Evolutionary conservation across 1,140 invertebrate genomes (phyloP).

Genomic region (Linepithema humile): DNA sequence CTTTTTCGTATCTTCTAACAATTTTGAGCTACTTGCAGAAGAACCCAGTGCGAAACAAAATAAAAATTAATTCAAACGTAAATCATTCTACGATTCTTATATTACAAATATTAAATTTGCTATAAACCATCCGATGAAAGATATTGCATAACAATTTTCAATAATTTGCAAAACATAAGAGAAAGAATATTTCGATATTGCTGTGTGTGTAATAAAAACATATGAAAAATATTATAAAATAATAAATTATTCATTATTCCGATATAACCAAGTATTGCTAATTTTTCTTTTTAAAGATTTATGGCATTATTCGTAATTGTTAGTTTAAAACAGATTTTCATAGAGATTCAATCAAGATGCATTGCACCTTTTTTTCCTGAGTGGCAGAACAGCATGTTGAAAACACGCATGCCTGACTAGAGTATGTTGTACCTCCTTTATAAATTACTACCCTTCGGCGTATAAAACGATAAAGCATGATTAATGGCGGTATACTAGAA

Average conservation of each 20-base stretch:
- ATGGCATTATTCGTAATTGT: conserved; percentile 55
- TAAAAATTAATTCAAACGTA: neutral
- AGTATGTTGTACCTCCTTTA: conserved; percentile 58
- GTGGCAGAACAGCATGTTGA: conserved; percentile 45
- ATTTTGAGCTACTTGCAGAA: too few species aligned
- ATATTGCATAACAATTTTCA: too few species aligned
- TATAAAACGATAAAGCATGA: conserved; percentile 57
- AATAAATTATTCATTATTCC: conserved; percentile 47
- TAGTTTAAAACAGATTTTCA: conserved; percentile 51
- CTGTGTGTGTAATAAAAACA: too few species aligned
- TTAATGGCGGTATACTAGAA: conserved; percentile 52
- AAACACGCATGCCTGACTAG: conserved; percentile 55
- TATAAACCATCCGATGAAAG: too few species aligned
- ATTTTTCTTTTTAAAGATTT: conserved; percentile 40
- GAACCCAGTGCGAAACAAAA: too few species aligned
- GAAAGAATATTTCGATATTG: neutral
- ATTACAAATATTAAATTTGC: conserved; percentile 9
- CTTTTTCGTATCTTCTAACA: too few species aligned
- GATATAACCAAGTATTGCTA: conserved; percentile 22
- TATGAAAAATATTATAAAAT: neutral
- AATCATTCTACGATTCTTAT: neutral
- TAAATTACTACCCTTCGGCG: conserved; percentile 57
- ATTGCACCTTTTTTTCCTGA: conserved; percentile 40
- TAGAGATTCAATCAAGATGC: conserved; percentile 56
- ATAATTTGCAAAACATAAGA: too few species aligned